phyloP scores from a whole-genome alignment of 2,797 vertebrate genomes.

The Manis javanica region DNA sequence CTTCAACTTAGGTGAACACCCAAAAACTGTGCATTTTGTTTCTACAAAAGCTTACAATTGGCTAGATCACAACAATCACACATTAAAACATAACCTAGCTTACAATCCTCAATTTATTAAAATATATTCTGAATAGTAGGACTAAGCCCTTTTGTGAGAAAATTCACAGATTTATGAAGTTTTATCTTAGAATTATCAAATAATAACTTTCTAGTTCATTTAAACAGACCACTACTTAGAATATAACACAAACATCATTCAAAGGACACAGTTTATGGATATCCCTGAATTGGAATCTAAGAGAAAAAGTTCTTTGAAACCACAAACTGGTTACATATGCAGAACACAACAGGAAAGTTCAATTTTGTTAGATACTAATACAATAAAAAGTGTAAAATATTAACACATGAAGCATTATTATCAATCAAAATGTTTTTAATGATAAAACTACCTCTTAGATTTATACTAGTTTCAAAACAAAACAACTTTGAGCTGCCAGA shows the following conservation, averaged over 20 bases:
- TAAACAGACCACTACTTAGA: slow-evolving; percentile 61
- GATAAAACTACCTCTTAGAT: background rate
- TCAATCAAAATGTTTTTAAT: slow-evolving; percentile 22
- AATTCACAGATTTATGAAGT: slow-evolving; percentile 39
- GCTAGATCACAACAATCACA: slow-evolving; percentile 58
- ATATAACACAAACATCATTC: background rate
- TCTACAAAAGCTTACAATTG: background rate
- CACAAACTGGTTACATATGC: background rate
- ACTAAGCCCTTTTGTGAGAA: slow-evolving; percentile 66
- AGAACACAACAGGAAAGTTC: slow-evolving; percentile 16
- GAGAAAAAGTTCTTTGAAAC: background rate
- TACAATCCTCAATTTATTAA: slow-evolving; percentile 48
- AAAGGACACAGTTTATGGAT: slow-evolving; percentile 43
- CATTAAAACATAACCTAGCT: background rate
- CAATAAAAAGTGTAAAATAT: background rate
- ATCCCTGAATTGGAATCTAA: slow-evolving; percentile 55
- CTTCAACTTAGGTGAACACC: background rate
- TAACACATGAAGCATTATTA: slow-evolving; percentile 57
- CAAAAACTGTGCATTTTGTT: slow-evolving; percentile 39
- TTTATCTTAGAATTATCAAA: slow-evolving; percentile 67
- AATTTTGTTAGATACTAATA: background rate
- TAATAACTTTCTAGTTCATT: slow-evolving; percentile 70
- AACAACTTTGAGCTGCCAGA: background rate
- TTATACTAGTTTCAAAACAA: slow-evolving; percentile 5
- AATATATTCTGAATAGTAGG: slow-evolving; percentile 52